Base-by-base conservation (phyloP, 1,140 invertebrate species). In the Pseudomyrmex sp. region DNA sequence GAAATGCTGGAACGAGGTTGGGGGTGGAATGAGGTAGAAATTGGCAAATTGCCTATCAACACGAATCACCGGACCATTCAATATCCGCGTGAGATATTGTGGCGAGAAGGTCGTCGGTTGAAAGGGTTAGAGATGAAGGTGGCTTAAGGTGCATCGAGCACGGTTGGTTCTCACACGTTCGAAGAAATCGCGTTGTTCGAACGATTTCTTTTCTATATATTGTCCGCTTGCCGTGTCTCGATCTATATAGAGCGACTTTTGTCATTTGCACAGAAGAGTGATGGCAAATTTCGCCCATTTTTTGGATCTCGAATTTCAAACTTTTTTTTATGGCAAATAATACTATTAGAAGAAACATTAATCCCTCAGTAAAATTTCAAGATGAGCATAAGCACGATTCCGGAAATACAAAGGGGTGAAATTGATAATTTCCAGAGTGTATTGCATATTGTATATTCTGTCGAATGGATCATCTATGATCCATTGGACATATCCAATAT, bases 11-110 rank as follows among this genome's bases (percentile, higher is more conserved):
- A 20, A 74, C 20, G 56, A 63, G 5, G 5, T 75, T 75, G 35
- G 58, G 26, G 54, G 15, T 26, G 68, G 85, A 75, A 84, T 76
- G 70, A 82, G 56, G 68, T 85, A 65, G 74, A 90, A 86, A 90
- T 88, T 87, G 89, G 85, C 84, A 86, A 90, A 90, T 90, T 90
- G 84, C 82, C 85, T 85, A 90, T 90, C 86, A 90, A 87, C 70
- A 68, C 77, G 84, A 87, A 90, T 90, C 84, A 82, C 50, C 82
- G 61, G 61, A 70, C 83, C 84, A 85, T 90, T 90, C 85, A 84
- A 90, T 90, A 89, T 83, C 79, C 58, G 63, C 52, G 77, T 54
- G 77, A 89, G 79, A 89, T 90, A 89, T 90, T 82, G 86, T 61
- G 70, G 59, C 56, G 58, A 63, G 62, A 84, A 68, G 72, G 66